A percentile compares a stretch with the other conserved stretches of the same genome.
Evolutionary conservation across 2,113 vertebrate species (phyloP).

Genomic region (Rhegmatorhina hoffmannsi): DNA sequence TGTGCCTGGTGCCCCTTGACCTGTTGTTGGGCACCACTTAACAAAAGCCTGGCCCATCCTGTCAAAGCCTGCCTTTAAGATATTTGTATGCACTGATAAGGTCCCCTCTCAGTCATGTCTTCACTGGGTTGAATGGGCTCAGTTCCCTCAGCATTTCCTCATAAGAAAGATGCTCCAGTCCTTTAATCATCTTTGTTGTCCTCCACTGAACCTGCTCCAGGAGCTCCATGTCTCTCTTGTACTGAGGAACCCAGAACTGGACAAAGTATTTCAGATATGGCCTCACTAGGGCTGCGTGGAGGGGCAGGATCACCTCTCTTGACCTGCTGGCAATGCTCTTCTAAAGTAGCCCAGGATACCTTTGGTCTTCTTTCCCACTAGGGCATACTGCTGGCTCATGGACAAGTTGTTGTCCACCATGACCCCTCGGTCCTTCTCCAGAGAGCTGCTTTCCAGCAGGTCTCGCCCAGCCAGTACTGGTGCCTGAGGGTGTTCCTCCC

Average conservation of each 20-base stretch:
- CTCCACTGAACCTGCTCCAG: not conserved
- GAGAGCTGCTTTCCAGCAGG: not conserved
- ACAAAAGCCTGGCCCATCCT: not conserved
- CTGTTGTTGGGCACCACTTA: fast-evolving
- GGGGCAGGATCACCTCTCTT: not conserved
- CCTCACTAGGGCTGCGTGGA: not conserved
- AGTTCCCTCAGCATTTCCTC: not conserved
- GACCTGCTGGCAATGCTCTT: not conserved
- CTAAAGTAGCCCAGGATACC: no score
- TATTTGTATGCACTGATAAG: fast-evolving
- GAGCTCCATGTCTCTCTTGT: not conserved
- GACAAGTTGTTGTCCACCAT: no score
- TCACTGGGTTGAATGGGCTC: not conserved
- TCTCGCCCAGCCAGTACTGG: not conserved
- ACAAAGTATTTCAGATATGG: not conserved
- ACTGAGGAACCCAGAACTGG: not conserved
- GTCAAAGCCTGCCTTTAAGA: no score
- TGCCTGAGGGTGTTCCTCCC: not conserved
- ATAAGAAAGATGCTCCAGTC: fast-evolving
- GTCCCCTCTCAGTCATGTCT: not conserved
- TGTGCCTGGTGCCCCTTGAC: not conserved
- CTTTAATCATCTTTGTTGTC: not conserved
- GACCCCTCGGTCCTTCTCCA: not conserved
- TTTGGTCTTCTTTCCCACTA: not conserved
- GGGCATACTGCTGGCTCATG: not conserved